Base-by-base conservation (phyloP, 2,113 vertebrate species). In the Pelecanus crispus region DNA sequence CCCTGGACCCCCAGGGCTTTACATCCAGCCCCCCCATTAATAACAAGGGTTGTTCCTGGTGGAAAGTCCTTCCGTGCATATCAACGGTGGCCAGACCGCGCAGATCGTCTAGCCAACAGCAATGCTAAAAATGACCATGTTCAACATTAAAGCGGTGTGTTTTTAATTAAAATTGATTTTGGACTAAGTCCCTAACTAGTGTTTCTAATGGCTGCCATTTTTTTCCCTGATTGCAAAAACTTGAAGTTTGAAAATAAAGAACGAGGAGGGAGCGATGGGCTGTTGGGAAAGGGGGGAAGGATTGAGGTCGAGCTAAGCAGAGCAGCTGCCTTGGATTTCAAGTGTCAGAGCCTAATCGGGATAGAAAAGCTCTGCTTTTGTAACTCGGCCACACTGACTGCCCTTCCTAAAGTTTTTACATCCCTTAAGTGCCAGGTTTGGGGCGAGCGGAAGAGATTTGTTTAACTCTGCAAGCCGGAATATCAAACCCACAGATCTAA, bases 91-190 rank as follows among this genome's bases (percentile, higher is more conserved):
- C 13, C 52, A 4, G 65, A 6, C 42, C 7, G 9, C 19, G 3
- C 13, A 4, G 50, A 53, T 56, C n/a, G 13, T 32, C 52, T 34
- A 72, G 91, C 89, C 95, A 93, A 52, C 86, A 95, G 90, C 62
- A 2, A n/a, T 52, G 92, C 92, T 96, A 80, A 92, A 74, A 97
- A 91, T 77, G 90, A 42, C 53, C 86, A 38, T 82, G 90, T 88
- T 95, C 91, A 73, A 86, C 97, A 81, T 66, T 80, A 85, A 67
- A 97, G 74, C 49, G 10, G 58, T n/a, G 81, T 87, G 94, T n/a
- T 92, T 95, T 97, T 98, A 97, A 98, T 98, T 98, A 97, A 97
- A 98, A 98, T 97, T 97, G 97, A 98, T 98, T 97, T 97, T 97
- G 92, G 94, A 87, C 92, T 94, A 95, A 97, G 94, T 97, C 94